Conservation (phyloP, 2,888 invertebrate genomes). For the Rutpela maculata region DNA sequence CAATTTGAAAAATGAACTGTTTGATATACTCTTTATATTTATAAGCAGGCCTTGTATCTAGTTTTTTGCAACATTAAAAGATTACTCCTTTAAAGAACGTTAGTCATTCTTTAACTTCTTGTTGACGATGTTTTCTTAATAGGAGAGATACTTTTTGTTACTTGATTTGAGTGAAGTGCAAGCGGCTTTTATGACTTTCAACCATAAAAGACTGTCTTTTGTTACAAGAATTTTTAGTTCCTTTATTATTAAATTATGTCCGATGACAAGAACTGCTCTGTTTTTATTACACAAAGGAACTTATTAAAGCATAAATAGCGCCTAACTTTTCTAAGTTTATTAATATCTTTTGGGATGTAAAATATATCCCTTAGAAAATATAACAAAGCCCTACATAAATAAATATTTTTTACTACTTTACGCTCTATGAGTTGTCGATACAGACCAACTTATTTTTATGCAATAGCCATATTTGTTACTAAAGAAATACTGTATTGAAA, state of each 20-base stretch:
- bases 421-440: too few relatives aligned
- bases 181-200: neutral
- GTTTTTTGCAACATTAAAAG: neutral
- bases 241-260: conserved; percentile 17
- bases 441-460: too few relatives aligned
- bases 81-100: neutral
- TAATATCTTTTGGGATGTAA: neutral
- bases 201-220: conserved; percentile 1
- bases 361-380: neutral
- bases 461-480: too few relatives aligned
- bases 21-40: too few relatives aligned
- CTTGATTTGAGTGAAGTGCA: neutral
- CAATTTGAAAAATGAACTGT: too few relatives aligned
- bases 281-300: neutral
- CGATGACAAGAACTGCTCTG: neutral
- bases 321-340: neutral
- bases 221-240: conserved; percentile 8
- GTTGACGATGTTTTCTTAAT: conserved; percentile 7
- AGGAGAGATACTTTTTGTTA: neutral
- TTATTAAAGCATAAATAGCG: conserved; percentile 8
- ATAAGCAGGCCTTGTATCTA: too few relatives aligned
- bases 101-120: neutral
- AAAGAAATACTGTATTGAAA: too few relatives aligned
- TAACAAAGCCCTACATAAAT: neutral
- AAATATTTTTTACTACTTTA: too few relatives aligned